Conservation (phyloP, 2,113 vertebrate genomes). For the Aspiorhynchus laticeps region DNA sequence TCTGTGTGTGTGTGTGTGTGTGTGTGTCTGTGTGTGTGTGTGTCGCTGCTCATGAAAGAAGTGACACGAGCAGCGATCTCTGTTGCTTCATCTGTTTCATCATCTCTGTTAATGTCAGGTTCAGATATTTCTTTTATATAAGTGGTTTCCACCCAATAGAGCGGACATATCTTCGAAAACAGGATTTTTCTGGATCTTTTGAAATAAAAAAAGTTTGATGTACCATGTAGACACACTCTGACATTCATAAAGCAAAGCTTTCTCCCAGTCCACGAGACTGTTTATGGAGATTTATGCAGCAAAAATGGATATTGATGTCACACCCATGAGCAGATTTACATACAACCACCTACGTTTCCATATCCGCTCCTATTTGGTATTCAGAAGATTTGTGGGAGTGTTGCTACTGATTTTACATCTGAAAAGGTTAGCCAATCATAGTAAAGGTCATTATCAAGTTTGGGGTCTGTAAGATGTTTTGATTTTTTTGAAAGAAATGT, state of each 20-base stretch:
- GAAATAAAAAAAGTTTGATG: constrained; percentile 8
- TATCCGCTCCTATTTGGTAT: not conserved
- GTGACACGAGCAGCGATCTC: not conserved
- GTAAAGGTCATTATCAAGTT: not conserved
- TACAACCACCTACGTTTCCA: not conserved
- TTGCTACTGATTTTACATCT: not conserved
- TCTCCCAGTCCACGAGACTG: not conserved
- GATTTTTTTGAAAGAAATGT: not conserved
- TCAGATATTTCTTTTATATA: constrained; percentile 21
- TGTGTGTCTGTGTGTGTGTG: not conserved
- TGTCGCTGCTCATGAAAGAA: not conserved
- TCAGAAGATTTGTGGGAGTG: not conserved
- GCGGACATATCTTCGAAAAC: not conserved
- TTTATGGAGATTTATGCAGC: not conserved
- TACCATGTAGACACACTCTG: not conserved
- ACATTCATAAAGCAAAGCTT: constrained; percentile 9
- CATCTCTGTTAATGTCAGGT: constrained; percentile 17
- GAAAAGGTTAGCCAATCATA: not conserved
- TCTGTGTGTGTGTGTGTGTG: not conserved
- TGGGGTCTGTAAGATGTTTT: not conserved
- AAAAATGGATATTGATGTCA: constrained; percentile 10
- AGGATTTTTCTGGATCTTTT: constrained; percentile 9
- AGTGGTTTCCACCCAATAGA: not conserved
- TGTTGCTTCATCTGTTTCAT: constrained; percentile 6
- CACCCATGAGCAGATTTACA: not conserved